Conservation (phyloP, 2,797 vertebrate species). For the Alectoris magna region DNA sequence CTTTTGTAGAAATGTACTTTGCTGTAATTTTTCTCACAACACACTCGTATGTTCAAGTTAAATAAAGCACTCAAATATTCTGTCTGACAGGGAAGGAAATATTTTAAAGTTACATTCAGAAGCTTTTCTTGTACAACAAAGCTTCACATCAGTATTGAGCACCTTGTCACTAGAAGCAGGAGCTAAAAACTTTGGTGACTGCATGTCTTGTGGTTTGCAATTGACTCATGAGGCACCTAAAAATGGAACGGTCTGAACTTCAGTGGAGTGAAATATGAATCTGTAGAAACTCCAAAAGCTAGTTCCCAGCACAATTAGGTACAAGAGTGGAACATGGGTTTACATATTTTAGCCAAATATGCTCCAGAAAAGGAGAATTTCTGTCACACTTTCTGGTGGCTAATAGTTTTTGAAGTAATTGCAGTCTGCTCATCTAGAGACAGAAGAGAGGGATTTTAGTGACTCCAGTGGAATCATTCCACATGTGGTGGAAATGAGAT, state of each 20-base stretch:
- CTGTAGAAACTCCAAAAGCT: neutral
- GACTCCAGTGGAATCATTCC: slow-evolving; percentile 28
- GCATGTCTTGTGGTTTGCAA: neutral
- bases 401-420: neutral
- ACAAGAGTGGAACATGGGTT: neutral
- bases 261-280: neutral
- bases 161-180: neutral
- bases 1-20: neutral
- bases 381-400: neutral
- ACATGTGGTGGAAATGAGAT: slow-evolving; percentile 32
- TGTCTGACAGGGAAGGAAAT: neutral
- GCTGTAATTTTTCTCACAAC: neutral
- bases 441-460: neutral
- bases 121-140: neutral
- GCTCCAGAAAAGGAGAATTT: neutral
- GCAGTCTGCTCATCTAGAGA: slow-evolving; percentile 2
- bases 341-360: neutral
- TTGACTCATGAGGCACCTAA: neutral
- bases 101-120: neutral
- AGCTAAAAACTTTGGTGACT: rapidly evolving
- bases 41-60: neutral
- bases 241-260: neutral
- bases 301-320: neutral
- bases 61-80: neutral
- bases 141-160: neutral